Conservation (phyloP, 2,113 vertebrate species). For the Emydocephalus ijimae region DNA sequence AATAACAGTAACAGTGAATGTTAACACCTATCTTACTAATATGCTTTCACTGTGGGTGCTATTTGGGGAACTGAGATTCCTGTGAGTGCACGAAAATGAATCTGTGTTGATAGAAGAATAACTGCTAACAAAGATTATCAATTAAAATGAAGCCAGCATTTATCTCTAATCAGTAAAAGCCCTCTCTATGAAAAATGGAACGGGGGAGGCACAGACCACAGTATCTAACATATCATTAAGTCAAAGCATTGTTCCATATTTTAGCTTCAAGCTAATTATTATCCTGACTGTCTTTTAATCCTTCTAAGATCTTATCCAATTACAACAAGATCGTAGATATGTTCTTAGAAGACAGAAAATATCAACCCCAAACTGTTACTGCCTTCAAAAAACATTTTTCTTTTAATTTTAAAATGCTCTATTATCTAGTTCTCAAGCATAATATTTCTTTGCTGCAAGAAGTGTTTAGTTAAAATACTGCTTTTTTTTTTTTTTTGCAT, state of each 20-base stretch:
- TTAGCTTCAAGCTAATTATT: constrained; percentile 64
- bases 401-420: constrained; percentile 32
- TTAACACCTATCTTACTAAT: constrained; percentile 50
- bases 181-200: constrained; percentile 36
- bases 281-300: constrained; percentile 49
- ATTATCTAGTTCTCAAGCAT: constrained; percentile 18
- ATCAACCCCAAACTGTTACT: constrained; percentile 38
- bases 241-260: constrained; percentile 56
- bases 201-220: neutral
- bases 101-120: constrained; percentile 54
- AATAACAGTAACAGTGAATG: constrained; percentile 50
- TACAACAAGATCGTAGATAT: constrained; percentile 57
- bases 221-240: constrained; percentile 63
- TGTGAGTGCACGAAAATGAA: constrained; percentile 42
- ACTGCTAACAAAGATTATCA: constrained; percentile 54
- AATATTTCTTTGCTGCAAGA: neutral
- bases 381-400: constrained; percentile 35
- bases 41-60: constrained; percentile 14
- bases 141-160: constrained; percentile 48
- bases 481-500: neutral
- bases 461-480: neutral
- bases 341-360: constrained; percentile 47
- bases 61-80: constrained; percentile 23
- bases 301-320: constrained; percentile 53
- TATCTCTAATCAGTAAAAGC: constrained; percentile 50